Conservation (phyloP, 2,797 vertebrate genomes). For the Miichthys miiuy region DNA sequence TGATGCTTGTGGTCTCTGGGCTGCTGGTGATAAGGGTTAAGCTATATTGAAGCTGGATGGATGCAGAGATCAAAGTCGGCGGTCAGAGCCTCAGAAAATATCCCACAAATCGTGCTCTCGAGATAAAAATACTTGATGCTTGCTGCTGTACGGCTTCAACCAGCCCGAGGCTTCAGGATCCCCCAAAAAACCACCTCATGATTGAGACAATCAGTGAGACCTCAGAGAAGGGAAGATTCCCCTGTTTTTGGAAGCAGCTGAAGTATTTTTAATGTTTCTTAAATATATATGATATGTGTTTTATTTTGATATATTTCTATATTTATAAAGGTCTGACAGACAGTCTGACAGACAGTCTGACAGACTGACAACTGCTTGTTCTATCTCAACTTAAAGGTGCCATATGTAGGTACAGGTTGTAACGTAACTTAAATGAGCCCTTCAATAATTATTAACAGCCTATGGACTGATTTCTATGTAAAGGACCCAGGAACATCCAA, state of each 20-base stretch:
- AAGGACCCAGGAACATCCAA: too few relatives aligned
- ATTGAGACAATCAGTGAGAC: slow-evolving; percentile 1
- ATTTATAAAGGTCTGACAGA: too few relatives aligned
- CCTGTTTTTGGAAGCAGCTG: background rate
- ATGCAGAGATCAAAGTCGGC: slow-evolving; percentile 91
- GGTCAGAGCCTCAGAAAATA: slow-evolving; percentile 80
- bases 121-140: slow-evolving; percentile 67
- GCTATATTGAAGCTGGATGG: slow-evolving; percentile 93
- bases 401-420: too few relatives aligned
- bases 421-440: too few relatives aligned
- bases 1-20: slow-evolving; percentile 81
- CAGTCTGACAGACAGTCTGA: too few relatives aligned
- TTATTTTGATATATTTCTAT: too few relatives aligned
- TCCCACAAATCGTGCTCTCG: slow-evolving; percentile 80
- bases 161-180: slow-evolving; percentile 30
- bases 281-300: too few relatives aligned
- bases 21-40: slow-evolving; percentile 93
- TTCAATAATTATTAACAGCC: too few relatives aligned
- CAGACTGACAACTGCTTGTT: too few relatives aligned
- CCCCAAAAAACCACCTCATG: slow-evolving; percentile 7
- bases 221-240: background rate
- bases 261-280: background rate
- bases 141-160: slow-evolving; percentile 14
- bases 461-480: too few relatives aligned
- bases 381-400: too few relatives aligned